Percentiles rank a stretch among this genome's conserved stretches.
phyloP scores from a whole-genome alignment of 2,797 vertebrate species.

The Hylomyscus alleni region DNA sequence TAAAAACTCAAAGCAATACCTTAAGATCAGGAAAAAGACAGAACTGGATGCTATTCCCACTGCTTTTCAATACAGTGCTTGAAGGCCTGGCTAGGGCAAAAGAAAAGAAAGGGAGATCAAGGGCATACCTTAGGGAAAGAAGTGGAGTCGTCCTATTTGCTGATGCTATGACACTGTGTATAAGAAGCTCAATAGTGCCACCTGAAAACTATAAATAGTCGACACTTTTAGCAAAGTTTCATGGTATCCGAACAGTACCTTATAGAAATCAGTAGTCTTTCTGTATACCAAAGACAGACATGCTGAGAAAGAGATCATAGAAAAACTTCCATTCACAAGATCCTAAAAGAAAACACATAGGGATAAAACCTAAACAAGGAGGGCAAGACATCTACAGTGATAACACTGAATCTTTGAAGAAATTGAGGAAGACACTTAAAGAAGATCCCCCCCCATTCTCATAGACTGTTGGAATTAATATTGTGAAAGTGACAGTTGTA shows the following conservation, averaged over 20 bases:
- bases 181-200: neutral
- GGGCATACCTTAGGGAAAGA: neutral
- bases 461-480: neutral
- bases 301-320: neutral
- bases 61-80: neutral
- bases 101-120: neutral
- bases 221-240: neutral
- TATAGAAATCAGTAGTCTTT: neutral
- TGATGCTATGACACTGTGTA: neutral
- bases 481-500: neutral
- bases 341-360: neutral
- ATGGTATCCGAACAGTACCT: neutral
- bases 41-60: neutral
- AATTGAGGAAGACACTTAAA: neutral
- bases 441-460: neutral
- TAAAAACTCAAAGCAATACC: neutral
- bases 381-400: neutral
- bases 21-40: neutral
- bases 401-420: neutral
- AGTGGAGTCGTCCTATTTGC: neutral
- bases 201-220: neutral
- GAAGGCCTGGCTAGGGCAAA: neutral
- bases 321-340: neutral
- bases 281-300: neutral
- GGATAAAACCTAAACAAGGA: neutral